Conservation (phyloP, 2,888 invertebrate species). For the Cancer borealis region DNA sequence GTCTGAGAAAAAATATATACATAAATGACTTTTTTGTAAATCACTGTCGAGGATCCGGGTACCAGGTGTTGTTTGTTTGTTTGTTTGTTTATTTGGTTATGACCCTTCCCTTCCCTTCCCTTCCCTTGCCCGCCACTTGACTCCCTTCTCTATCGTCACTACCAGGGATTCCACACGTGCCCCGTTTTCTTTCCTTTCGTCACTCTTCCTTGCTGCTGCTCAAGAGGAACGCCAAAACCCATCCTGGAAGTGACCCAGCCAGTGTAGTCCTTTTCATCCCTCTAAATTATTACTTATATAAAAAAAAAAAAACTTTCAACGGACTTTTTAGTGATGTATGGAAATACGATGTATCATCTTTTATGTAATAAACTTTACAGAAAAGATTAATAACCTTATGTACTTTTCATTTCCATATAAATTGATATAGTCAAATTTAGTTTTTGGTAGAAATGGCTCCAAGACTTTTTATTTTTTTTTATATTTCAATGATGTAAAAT, state of each 20-base stretch:
- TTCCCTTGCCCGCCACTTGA: background rate
- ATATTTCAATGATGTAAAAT: too few species aligned
- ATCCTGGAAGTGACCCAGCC: background rate
- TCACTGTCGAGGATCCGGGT: constrained; percentile 37
- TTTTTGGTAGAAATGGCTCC: too few species aligned
- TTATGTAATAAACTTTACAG: constrained; percentile 72
- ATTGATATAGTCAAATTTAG: too few species aligned
- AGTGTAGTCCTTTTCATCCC: background rate
- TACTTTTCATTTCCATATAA: background rate
- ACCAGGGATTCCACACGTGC: background rate
- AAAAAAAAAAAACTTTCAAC: constrained; percentile 43
- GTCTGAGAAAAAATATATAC: background rate
- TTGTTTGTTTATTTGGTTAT: background rate
- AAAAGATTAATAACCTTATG: constrained; percentile 38
- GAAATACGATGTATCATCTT: constrained; percentile 69
- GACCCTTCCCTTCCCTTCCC: background rate
- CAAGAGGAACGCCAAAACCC: background rate
- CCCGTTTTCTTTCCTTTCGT: background rate
- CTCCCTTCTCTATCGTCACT: background rate
- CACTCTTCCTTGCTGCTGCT: background rate
- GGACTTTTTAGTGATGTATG: constrained; percentile 62
- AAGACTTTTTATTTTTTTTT: too few species aligned
- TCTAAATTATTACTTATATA: background rate
- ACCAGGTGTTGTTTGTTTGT: constrained; percentile 3
- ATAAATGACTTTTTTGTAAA: background rate